phyloP scores from a whole-genome alignment of 1,140 invertebrate species.

The Drosophila simulans region DNA sequence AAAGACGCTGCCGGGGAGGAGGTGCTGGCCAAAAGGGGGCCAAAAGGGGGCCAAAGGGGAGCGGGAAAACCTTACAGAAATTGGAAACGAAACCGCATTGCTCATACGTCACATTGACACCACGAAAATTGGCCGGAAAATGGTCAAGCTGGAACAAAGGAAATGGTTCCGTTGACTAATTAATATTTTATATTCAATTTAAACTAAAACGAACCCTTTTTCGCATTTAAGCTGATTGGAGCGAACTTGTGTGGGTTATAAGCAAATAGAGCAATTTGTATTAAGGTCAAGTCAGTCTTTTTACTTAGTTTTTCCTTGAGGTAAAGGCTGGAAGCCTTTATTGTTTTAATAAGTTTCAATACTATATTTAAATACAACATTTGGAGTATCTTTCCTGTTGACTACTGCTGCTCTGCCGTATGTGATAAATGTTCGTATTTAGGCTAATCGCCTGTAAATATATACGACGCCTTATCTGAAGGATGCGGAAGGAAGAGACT shows the following conservation, averaged over 20 bases:
- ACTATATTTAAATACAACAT: not conserved
- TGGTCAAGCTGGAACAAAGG: constrained; percentile 10
- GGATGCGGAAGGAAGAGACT: constrained; percentile 7
- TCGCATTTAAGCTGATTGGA: constrained; percentile 15
- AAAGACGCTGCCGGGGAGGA: constrained; percentile 12
- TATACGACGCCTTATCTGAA: not conserved
- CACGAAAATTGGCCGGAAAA: constrained; percentile 20
- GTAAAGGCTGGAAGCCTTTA: too few relatives aligned
- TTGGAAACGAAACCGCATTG: constrained; percentile 24
- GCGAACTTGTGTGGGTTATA: not conserved
- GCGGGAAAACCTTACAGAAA: constrained; percentile 19
- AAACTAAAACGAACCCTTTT: not conserved
- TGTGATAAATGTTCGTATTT: not conserved
- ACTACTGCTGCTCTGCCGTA: not conserved
- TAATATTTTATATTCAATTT: constrained; percentile 20
- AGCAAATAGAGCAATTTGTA: not conserved
- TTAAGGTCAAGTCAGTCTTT: too few relatives aligned
- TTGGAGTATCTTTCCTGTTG: not conserved
- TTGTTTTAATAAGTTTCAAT: too few relatives aligned
- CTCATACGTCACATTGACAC: constrained; percentile 39
- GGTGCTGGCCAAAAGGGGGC: not conserved
- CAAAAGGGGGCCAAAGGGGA: not conserved
- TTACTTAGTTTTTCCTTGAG: not conserved
- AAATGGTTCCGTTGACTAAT: not conserved
- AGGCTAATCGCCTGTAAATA: constrained; percentile 12